A percentile compares a stretch with the other conserved stretches of the same genome.
Evolutionary conservation across 35 echinoderm and acorn worm genomes (phyloP).

Genomic region (Ptychodera flava): DNA sequence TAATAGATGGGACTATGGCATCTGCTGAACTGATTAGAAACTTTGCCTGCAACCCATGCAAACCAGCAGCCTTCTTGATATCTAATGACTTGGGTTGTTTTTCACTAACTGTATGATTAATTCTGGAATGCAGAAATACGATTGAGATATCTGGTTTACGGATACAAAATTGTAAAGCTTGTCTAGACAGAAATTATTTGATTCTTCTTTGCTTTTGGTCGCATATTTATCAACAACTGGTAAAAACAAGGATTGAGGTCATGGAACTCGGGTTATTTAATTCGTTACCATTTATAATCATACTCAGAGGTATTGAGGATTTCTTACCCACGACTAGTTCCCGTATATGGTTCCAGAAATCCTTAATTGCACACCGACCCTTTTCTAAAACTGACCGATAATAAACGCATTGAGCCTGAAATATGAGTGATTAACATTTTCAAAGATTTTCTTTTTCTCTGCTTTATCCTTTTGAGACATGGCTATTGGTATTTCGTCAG

Average conservation of each 20-base stretch:
- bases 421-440: slow-evolving; percentile 5
- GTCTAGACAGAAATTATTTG: neutral
- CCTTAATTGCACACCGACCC: neutral
- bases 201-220: neutral
- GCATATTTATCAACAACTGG: slow-evolving; percentile 14
- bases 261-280: slow-evolving; percentile 2
- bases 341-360: slow-evolving; percentile 1
- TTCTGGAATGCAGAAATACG: slow-evolving; percentile 15
- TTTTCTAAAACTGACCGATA: neutral
- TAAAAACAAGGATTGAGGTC: slow-evolving; percentile 18
- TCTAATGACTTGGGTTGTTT: slow-evolving; percentile 13
- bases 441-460: neutral
- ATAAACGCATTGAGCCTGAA: slow-evolving; percentile 4
- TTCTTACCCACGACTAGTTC: neutral
- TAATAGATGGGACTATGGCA: neutral
- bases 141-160: neutral
- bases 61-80: slow-evolving; percentile 4
- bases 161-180: slow-evolving; percentile 23
- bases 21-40: slow-evolving; percentile 19
- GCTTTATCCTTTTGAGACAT: neutral
- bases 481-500: neutral
- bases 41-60: slow-evolving; percentile 9
- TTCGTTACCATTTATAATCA: neutral
- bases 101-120: slow-evolving; percentile 2
- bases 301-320: neutral